phyloP scores from a whole-genome alignment of 2,888 invertebrate genomes.

The Aelia acuminata region DNA sequence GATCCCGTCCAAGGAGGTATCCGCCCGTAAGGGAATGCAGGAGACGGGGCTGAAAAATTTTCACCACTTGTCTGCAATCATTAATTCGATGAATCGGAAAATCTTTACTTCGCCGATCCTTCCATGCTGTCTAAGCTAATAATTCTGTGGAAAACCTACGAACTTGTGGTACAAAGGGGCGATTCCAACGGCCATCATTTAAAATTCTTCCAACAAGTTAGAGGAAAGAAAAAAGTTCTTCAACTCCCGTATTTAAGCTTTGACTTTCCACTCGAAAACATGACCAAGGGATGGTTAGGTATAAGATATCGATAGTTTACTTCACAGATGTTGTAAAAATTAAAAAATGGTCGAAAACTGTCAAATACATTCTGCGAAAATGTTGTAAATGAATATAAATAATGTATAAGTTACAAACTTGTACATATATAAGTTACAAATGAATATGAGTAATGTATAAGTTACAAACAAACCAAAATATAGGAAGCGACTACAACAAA shows the following conservation, averaged over 20 bases:
- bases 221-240: conserved; percentile 2
- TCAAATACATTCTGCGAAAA: too few species aligned
- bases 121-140: conserved; percentile 2
- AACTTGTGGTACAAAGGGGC: neutral
- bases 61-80: conserved; percentile 39
- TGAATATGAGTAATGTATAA: too few species aligned
- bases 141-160: neutral
- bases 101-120: conserved; percentile 7
- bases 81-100: conserved; percentile 35
- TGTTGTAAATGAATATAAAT: too few species aligned
- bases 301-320: too few species aligned
- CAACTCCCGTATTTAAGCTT: neutral
- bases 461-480: too few species aligned
- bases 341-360: too few species aligned
- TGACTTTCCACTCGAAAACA: neutral
- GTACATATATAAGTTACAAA: too few species aligned
- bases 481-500: too few species aligned
- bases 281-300: too few species aligned
- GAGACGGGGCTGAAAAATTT: conserved; percentile 22
- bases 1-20: conserved; percentile 36
- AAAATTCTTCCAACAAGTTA: neutral
- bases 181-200: neutral
- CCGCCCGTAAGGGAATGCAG: conserved; percentile 29
- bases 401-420: too few species aligned
- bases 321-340: too few species aligned